These are phyloP conservation scores for Athene noctua DNA, from an alignment of 2,113 vertebrate species.

Conservation along the genomic window DNA sequence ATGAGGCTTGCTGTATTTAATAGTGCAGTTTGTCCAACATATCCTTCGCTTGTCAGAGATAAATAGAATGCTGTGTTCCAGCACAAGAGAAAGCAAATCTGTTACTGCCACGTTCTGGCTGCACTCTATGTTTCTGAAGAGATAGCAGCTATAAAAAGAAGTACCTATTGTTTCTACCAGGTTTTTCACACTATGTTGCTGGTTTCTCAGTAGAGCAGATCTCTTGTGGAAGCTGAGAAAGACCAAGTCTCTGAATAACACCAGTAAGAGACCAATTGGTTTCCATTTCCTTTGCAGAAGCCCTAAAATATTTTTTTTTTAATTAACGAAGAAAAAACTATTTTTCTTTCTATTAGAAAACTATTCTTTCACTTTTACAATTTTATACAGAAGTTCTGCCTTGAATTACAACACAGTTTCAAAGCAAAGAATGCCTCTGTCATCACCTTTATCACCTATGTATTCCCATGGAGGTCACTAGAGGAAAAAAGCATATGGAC, in stretches of 20 bases:
- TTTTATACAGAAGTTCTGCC: background rate
- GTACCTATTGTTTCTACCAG: conserved; percentile 54
- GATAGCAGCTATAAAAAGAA: conserved; percentile 53
- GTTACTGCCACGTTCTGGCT: conserved; percentile 38
- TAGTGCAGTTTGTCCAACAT: conserved; percentile 59
- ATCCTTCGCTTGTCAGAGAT: conserved; percentile 51
- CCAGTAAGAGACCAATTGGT: background rate
- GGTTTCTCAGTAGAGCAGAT: conserved; percentile 8
- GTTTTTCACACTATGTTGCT: conserved; percentile 33
- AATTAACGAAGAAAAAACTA: background rate
- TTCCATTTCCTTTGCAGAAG: background rate
- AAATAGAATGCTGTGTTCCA: conserved; percentile 62
- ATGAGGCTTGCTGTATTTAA: conserved; percentile 51
- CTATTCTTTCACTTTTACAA: background rate
- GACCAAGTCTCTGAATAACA: conserved; percentile 6
- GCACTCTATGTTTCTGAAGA: conserved; percentile 40
- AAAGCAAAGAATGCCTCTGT: background rate
- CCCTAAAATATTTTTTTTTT: background rate
- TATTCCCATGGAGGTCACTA: background rate
- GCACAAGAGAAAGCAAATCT: conserved; percentile 61
- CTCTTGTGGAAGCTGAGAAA: conserved; percentile 17
- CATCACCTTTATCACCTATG: background rate
- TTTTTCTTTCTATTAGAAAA: too few relatives aligned
- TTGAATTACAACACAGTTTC: background rate
- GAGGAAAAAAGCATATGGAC: background rate